A percentile compares a stretch with the other conserved stretches of the same genome.
Evolutionary conservation across 2,888 invertebrate species (phyloP).

Genomic region (Octodonta nipae): DNA sequence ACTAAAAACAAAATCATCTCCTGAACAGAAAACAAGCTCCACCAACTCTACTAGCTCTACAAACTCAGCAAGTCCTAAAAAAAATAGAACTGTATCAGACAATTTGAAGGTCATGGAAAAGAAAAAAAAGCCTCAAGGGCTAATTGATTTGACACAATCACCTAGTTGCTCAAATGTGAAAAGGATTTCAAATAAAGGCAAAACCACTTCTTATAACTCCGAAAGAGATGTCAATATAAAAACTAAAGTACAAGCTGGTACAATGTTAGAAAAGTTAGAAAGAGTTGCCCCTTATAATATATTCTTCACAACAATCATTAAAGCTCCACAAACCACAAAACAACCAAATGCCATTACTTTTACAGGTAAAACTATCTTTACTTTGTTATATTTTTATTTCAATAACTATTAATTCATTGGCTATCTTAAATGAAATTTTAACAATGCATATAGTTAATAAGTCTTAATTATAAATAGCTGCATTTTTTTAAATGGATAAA

Average conservation of each 20-base stretch:
- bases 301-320: conserved; percentile 61
- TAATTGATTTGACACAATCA: background rate
- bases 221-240: conserved; percentile 3
- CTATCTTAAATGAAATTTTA: no score
- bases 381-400: no score
- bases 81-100: background rate
- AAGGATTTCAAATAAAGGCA: conserved; percentile 37
- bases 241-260: conserved; percentile 26
- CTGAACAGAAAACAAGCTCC: background rate
- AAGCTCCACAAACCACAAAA: conserved; percentile 46
- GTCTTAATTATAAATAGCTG: no score
- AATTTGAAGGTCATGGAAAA: no score
- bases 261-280: conserved; percentile 53
- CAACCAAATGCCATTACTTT: conserved; percentile 58
- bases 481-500: no score
- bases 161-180: background rate
- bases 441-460: no score
- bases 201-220: conserved; percentile 34
- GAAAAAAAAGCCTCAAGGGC: background rate
- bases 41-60: conserved; percentile 3
- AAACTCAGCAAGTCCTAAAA: no score
- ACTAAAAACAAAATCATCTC: background rate
- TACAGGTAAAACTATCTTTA: conserved; percentile 48
- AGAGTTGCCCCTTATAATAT: conserved; percentile 58
- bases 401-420: background rate